Evolutionary conservation across 2,797 vertebrate genomes (phyloP), one percentile per base, ranked within the genome.

Genomic region (Megaceryle alcyon): DNA sequence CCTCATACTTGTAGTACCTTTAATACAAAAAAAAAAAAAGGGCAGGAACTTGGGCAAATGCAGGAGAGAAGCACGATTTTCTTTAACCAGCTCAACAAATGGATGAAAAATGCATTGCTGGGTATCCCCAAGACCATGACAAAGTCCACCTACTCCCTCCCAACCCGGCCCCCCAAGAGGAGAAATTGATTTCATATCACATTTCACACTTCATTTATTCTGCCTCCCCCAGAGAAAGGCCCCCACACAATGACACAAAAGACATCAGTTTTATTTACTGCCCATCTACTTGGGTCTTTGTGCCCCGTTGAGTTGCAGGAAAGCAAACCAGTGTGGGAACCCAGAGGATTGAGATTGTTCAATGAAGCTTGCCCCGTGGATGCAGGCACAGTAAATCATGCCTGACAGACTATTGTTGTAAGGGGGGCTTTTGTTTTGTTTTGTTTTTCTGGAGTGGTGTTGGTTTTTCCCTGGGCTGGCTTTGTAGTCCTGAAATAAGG

Each of bases 321-420:
- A 98, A 95, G 97, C 95, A 77, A 97, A 97, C 87, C 96, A 81
- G 92, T 97, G 98, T 97, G 97, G 98, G 98, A 98, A 95, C 96
- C 73, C 96, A 53, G 75, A n/a, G 92, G 92, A 97, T 98, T 98
- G 97, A 98, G 97, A 96, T 97, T 98, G 98, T 78, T 98, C 98
- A 98, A 12, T 97, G 98, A 98, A 97, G 98, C 98, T 97, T 98
- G 96, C 96, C 96, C 88, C 28, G 31, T 64, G 94, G 94, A 92
- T 96, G 85, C 51, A 87, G 89, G 96, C 97, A 96, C 97, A 64
- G 59, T 98, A 98, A 98, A 98, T 98, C 97, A 97, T 70, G 96
- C 97, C 98, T 97, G 98, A 97, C 98, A 98, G 97, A 94, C 97
- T 97, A 98, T 98, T 98, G 98, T 98, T 95, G 70, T 8, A 5